Evolutionary conservation across 2,888 invertebrate genomes (phyloP).

Genomic region (Stratiomys singularior): DNA sequence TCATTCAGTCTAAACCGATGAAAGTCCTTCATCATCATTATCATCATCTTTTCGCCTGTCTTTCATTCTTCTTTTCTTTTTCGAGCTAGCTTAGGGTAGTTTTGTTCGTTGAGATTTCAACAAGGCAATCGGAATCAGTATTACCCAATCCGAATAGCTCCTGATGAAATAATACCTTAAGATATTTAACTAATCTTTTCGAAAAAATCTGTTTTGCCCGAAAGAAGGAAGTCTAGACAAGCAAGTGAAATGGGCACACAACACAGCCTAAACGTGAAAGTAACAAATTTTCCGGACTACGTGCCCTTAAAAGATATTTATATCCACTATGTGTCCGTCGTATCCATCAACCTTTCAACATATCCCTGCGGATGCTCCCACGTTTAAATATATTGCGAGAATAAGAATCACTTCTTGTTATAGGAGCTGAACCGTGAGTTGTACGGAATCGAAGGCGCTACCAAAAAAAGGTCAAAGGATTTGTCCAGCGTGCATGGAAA

Average conservation of each 20-base stretch:
- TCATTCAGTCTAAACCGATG: constrained; percentile 11
- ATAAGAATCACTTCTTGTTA: constrained; percentile 14
- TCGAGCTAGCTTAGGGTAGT: too few relatives aligned
- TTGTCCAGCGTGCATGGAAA: neutral
- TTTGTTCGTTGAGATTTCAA: too few relatives aligned
- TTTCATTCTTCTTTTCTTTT: too few relatives aligned
- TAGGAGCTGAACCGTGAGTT: constrained; percentile 9
- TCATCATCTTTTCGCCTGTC: neutral
- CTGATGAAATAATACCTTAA: too few relatives aligned
- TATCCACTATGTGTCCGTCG: neutral
- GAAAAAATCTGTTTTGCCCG: too few relatives aligned
- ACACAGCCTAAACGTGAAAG: too few relatives aligned
- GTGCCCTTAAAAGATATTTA: neutral
- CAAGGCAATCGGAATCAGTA: too few relatives aligned
- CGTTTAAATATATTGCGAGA: neutral
- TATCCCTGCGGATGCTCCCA: neutral
- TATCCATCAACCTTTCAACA: neutral
- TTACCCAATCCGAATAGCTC: too few relatives aligned
- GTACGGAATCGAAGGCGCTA: neutral
- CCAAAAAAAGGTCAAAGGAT: constrained; percentile 3
- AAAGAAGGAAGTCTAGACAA: too few relatives aligned
- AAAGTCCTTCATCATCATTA: constrained; percentile 8
- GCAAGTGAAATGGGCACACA: too few relatives aligned
- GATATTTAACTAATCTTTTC: too few relatives aligned
- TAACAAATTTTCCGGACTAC: neutral